Evolutionary conservation across 2,888 invertebrate species (phyloP), one percentile per base, ranked within the genome.

Genomic region (Cecidostiba fungosa): DNA sequence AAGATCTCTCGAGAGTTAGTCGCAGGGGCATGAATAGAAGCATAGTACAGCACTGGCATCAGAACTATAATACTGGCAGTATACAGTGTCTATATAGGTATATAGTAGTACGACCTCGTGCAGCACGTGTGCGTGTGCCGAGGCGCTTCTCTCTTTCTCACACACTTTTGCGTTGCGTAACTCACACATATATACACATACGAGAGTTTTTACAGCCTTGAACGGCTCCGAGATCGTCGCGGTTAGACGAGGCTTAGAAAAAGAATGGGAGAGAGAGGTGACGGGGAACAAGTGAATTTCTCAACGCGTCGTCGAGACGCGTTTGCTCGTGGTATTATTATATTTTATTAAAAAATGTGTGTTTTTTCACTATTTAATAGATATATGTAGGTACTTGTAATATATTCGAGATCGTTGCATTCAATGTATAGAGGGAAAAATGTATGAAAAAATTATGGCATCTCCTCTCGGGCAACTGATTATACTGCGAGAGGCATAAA

Each of bases 131-230:
- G 54, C 8, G 54, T 54, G n/a, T n/a, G 39, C 3, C 39, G 19
- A 59, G 54, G 23, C 54, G n/a, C 54, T 23, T n/a, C n/a, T n/a
- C n/a, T n/a, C 8, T n/a, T 59, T 59, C 54, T n/a, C 54, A 8
- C 54, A n/a, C 54, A 8, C 23, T 59, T n/a, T n/a, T 8, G 19
- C 54, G 54, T 59, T 59, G 54, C 54, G 54, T n/a, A 59, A 59
- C 54, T 59, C n/a, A 23, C 54, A n/a, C 19, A 54, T 12, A n/a
- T 0, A 54, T 12, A 6, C 39, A 62, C 59, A 62, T 19, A 73
- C 36, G 5, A 12, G 29, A 29, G 26, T 66, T 82, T 82, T 74
- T 59, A 59, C 59, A 82, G 82, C 82, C 76, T 82, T 76, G 82
- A 82, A 23, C 66, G 62, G 23, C 47, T 66, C 26, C 19, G 12